Evolutionary conservation across 23 tunicate genomes (phyloP).

Genomic region (Halocynthia roretzi): DNA sequence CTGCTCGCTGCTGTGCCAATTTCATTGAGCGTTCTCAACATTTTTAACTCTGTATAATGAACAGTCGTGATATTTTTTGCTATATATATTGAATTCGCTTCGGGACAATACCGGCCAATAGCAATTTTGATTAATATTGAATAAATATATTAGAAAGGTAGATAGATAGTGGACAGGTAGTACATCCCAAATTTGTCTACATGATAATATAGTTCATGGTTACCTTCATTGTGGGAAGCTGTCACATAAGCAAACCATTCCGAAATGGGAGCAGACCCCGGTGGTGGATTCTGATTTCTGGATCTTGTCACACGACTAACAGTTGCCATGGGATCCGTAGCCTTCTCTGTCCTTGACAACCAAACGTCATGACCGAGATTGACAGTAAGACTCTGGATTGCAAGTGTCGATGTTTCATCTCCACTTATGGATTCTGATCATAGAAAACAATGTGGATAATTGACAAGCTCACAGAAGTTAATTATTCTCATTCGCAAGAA

Average conservation of each 20-base stretch:
- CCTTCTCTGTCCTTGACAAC: slow-evolving; percentile 55
- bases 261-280: slow-evolving; percentile 55
- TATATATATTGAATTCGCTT: too few relatives aligned
- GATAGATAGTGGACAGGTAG: not conserved
- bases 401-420: slow-evolving; percentile 68
- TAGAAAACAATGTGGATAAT: not conserved
- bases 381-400: slow-evolving; percentile 76
- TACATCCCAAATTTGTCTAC: not conserved
- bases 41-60: slow-evolving; percentile 42
- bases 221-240: slow-evolving; percentile 60
- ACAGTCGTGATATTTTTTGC: too few relatives aligned
- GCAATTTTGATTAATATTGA: not conserved
- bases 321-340: slow-evolving; percentile 78
- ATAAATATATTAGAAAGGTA: not conserved
- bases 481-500: not conserved
- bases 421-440: slow-evolving; percentile 56
- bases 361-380: slow-evolving; percentile 78
- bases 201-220: not conserved
- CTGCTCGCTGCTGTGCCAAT: slow-evolving; percentile 28
- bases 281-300: slow-evolving; percentile 70
- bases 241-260: slow-evolving; percentile 94
- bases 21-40: slow-evolving; percentile 74
- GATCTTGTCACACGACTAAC: slow-evolving; percentile 76
- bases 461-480: not conserved
- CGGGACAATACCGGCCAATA: not conserved